These are phyloP conservation scores for Embiotoca jacksoni DNA, from an alignment of 2,113 vertebrate genomes.

Conservation along the genomic window DNA sequence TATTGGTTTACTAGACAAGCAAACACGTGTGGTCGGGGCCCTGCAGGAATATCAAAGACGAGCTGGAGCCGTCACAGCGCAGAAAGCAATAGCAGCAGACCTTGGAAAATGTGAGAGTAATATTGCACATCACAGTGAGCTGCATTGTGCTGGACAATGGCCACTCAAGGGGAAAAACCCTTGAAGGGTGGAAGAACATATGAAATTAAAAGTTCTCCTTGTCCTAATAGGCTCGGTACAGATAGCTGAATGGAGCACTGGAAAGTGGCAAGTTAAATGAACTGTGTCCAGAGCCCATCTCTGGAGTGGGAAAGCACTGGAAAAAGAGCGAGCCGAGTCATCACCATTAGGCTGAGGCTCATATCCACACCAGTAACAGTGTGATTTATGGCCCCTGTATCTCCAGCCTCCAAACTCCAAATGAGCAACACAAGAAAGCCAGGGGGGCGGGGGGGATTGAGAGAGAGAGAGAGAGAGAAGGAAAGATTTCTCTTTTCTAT, in stretches of 20 bases:
- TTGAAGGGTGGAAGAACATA: slow-evolving; percentile 75
- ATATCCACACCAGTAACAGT: slow-evolving; percentile 74
- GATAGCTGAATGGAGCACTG: slow-evolving; percentile 63
- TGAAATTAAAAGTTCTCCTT: slow-evolving; percentile 82
- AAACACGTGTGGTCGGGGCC: slow-evolving; percentile 8
- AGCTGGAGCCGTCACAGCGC: neutral
- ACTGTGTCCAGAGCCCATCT: slow-evolving; percentile 82
- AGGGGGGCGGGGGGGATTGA: slow-evolving; percentile 38
- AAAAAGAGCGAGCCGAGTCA: slow-evolving; percentile 78
- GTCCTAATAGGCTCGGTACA: slow-evolving; percentile 78
- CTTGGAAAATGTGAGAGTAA: slow-evolving; percentile 49
- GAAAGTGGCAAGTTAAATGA: slow-evolving; percentile 82
- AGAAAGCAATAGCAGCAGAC: slow-evolving; percentile 30
- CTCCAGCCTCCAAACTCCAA: slow-evolving; percentile 74
- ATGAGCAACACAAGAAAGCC: slow-evolving; percentile 69
- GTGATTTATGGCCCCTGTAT: slow-evolving; percentile 81
- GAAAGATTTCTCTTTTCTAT: slow-evolving; percentile 41
- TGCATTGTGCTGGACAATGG: slow-evolving; percentile 60
- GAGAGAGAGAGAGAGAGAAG: slow-evolving; percentile 36
- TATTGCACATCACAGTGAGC: slow-evolving; percentile 46
- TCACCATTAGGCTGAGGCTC: slow-evolving; percentile 80
- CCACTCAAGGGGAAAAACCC: slow-evolving; percentile 68
- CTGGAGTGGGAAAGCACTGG: slow-evolving; percentile 74
- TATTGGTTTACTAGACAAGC: slow-evolving; percentile 28
- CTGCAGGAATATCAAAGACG: slow-evolving; percentile 21